These are phyloP conservation scores for Drosophila planitibia DNA, from an alignment of 2,888 invertebrate species.

Conservation along the genomic window DNA sequence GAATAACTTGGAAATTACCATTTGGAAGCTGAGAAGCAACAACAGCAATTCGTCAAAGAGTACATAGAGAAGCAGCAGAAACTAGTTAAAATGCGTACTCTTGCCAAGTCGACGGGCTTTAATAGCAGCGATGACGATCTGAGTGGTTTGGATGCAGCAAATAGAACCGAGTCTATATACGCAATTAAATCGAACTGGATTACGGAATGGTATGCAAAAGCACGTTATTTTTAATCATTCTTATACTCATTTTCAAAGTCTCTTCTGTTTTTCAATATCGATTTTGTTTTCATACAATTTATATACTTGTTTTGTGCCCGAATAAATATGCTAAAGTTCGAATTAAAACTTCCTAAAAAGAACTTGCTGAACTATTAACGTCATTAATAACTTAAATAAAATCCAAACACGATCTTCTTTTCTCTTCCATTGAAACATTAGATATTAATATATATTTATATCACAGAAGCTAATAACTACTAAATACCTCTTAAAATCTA, in stretches of 20 bases:
- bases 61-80: background rate
- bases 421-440: background rate
- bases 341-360: background rate
- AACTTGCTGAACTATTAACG: background rate
- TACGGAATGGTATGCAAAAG: slow-evolving; percentile 90
- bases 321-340: background rate
- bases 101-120: slow-evolving; percentile 56
- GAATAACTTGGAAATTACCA: slow-evolving; percentile 60
- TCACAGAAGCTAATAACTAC: background rate
- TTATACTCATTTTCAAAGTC: background rate
- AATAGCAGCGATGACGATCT: slow-evolving; percentile 73
- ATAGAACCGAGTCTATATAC: slow-evolving; percentile 90
- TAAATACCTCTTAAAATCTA: background rate
- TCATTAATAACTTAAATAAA: background rate
- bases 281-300: slow-evolving; percentile 44
- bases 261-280: background rate
- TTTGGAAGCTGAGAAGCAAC: slow-evolving; percentile 12
- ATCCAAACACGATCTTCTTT: accelerated
- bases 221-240: background rate
- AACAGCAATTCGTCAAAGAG: slow-evolving; percentile 7
- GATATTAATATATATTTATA: background rate
- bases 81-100: slow-evolving; percentile 55
- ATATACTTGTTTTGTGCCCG: background rate
- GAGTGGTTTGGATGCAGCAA: slow-evolving; percentile 85
- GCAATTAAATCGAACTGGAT: slow-evolving; percentile 92